phyloP scores from a whole-genome alignment of 2,113 vertebrate genomes.

The Lepisosteus osseus region DNA sequence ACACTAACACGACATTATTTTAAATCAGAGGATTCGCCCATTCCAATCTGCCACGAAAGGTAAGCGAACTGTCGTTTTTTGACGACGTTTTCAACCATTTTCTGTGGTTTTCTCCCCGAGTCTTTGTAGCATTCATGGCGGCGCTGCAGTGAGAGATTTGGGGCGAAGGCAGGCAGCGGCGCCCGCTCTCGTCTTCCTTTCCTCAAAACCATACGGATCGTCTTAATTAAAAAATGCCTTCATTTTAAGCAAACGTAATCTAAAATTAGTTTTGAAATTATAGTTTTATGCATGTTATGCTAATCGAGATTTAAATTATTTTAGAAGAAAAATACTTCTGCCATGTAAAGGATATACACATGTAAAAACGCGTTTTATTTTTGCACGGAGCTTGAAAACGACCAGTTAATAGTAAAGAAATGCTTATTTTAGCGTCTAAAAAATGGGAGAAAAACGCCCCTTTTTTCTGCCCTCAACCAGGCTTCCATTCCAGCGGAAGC shows the following conservation, averaged over 20 bases:
- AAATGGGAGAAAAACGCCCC: neutral
- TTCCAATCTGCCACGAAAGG: constrained; percentile 38
- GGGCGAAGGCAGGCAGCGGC: constrained; percentile 42
- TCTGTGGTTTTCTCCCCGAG: constrained; percentile 55
- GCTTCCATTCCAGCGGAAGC: constrained; percentile 51
- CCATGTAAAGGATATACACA: too few relatives aligned
- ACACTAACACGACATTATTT: constrained; percentile 15
- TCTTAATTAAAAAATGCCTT: too few relatives aligned
- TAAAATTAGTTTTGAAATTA: too few relatives aligned
- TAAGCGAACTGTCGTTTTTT: constrained; percentile 46
- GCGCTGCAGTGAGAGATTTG: constrained; percentile 60
- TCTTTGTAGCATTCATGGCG: constrained; percentile 69
- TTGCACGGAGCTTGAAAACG: neutral
- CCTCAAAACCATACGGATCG: too few relatives aligned
- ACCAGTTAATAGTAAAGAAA: neutral
- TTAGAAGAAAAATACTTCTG: too few relatives aligned
- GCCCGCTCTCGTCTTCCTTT: constrained; percentile 34
- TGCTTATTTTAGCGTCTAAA: neutral
- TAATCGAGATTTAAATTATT: too few relatives aligned
- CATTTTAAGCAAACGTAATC: too few relatives aligned
- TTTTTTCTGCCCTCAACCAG: neutral
- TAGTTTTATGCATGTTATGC: too few relatives aligned
- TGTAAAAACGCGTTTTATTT: too few relatives aligned
- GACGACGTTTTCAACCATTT: constrained; percentile 40
- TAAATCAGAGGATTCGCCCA: constrained; percentile 20